These are phyloP conservation scores for Pinctada fucata DNA, from an alignment of 2,888 invertebrate genomes.

Conservation along the genomic window DNA sequence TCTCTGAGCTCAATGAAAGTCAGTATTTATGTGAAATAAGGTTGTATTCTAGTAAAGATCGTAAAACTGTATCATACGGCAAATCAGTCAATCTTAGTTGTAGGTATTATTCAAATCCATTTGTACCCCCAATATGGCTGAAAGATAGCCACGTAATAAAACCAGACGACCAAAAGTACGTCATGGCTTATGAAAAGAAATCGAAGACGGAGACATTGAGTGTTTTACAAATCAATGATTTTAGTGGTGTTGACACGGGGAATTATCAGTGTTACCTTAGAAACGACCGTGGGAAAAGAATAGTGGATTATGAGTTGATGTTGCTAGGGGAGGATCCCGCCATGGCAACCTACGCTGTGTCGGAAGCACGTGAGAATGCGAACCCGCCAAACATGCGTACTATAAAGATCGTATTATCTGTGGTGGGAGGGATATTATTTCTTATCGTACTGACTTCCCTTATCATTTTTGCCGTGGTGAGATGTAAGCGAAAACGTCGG, in stretches of 20 bases:
- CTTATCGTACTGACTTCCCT: slow-evolving; percentile 54
- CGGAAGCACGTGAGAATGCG: slow-evolving; percentile 28
- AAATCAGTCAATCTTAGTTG: slow-evolving; percentile 57
- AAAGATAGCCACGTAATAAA: slow-evolving; percentile 53
- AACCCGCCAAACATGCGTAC: slow-evolving; percentile 50
- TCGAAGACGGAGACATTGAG: slow-evolving; percentile 47
- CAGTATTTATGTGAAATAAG: slow-evolving; percentile 64
- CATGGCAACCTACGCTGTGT: slow-evolving; percentile 23
- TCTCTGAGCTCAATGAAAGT: slow-evolving; percentile 56
- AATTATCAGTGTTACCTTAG: slow-evolving; percentile 63
- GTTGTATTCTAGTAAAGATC: slow-evolving; percentile 64
- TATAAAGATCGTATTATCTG: slow-evolving; percentile 60
- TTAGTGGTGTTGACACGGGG: slow-evolving; percentile 61
- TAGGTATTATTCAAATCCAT: slow-evolving; percentile 64
- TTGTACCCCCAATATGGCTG: slow-evolving; percentile 61
- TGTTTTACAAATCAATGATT: slow-evolving; percentile 57
- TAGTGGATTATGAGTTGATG: slow-evolving; percentile 56
- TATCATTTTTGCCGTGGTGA: slow-evolving; percentile 51
- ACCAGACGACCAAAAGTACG: slow-evolving; percentile 51
- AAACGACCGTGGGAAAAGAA: slow-evolving; percentile 59
- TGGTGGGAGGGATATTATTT: slow-evolving; percentile 63
- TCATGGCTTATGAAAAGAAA: slow-evolving; percentile 39
- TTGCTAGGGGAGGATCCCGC: slow-evolving; percentile 57
- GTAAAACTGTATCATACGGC: slow-evolving; percentile 47
- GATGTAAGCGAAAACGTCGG: slow-evolving; percentile 55